These are phyloP conservation scores for Crotalus tigris DNA, from an alignment of 2,113 vertebrate genomes.

Conservation along the genomic window DNA sequence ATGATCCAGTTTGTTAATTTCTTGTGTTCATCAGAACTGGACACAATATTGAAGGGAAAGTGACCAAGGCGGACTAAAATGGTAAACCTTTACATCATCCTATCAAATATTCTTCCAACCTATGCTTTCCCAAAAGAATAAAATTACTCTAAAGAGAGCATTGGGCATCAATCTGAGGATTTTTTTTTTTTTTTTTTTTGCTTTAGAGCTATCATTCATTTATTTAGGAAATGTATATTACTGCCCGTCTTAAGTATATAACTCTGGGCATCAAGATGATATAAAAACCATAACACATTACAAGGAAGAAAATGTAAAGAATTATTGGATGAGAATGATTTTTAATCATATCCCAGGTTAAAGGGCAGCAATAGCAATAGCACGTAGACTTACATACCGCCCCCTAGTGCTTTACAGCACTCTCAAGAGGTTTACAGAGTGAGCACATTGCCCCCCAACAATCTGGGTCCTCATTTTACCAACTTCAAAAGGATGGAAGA, in stretches of 20 bases:
- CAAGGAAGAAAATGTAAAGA: neutral
- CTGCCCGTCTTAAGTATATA: neutral
- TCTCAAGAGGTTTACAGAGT: neutral
- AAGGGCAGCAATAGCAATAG: neutral
- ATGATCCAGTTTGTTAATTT: neutral
- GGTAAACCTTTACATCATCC: neutral
- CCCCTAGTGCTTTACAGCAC: neutral
- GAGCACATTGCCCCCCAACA: neutral
- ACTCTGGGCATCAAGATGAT: neutral
- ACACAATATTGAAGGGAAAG: neutral
- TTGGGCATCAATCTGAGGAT: neutral
- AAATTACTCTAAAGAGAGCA: neutral
- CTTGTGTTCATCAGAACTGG: neutral
- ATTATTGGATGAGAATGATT: neutral
- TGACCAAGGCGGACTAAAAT: neutral
- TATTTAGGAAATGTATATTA: neutral
- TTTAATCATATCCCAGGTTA: neutral
- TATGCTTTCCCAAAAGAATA: neutral
- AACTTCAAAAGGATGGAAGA: neutral
- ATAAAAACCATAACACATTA: neutral
- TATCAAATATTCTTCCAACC: neutral
- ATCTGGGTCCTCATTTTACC: neutral
- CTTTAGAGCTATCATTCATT: neutral
- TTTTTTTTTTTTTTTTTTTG: neutral
- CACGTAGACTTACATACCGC: neutral